Percentiles rank a stretch among this genome's conserved stretches.
phyloP scores from a whole-genome alignment of 2,797 vertebrate species.

The Eidolon dupreanum region DNA sequence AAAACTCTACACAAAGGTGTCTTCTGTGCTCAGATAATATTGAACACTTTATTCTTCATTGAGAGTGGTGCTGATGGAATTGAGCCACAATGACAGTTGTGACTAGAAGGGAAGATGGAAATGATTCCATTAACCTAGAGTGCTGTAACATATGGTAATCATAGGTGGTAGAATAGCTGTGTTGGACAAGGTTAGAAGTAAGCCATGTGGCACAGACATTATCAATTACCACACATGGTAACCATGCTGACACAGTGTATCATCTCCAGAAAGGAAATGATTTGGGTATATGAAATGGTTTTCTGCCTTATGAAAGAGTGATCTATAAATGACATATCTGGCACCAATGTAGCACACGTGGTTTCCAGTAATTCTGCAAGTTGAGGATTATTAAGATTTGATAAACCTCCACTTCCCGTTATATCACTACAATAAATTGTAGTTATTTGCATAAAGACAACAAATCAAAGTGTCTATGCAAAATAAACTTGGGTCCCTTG shows the following conservation, averaged over 20 bases:
- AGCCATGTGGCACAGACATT: constrained; percentile 75
- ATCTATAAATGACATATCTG: constrained; percentile 63
- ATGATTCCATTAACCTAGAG: constrained; percentile 74
- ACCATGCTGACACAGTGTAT: constrained; percentile 72
- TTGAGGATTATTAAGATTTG: constrained; percentile 68
- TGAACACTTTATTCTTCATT: constrained; percentile 66
- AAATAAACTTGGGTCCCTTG: constrained; percentile 37
- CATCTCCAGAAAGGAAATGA: constrained; percentile 79
- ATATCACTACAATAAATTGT: not conserved
- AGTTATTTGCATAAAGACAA: constrained; percentile 38
- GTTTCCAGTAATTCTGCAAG: constrained; percentile 62
- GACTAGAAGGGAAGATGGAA: constrained; percentile 81
- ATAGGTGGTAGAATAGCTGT: constrained; percentile 80
- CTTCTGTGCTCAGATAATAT: constrained; percentile 10
- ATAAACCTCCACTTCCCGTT: constrained; percentile 33
- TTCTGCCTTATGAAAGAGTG: constrained; percentile 68
- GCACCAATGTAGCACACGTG: constrained; percentile 21
- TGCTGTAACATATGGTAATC: constrained; percentile 75
- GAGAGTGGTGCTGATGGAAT: constrained; percentile 76
- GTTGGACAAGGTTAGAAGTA: constrained; percentile 72
- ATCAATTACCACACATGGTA: constrained; percentile 78
- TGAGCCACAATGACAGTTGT: constrained; percentile 80
- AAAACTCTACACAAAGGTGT: constrained; percentile 77
- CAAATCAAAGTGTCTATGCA: constrained; percentile 46
- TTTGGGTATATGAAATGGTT: constrained; percentile 66